These are phyloP conservation scores for Neosilurus mollespiculum DNA, from an alignment of 2,797 vertebrate species.

Conservation along the genomic window DNA sequence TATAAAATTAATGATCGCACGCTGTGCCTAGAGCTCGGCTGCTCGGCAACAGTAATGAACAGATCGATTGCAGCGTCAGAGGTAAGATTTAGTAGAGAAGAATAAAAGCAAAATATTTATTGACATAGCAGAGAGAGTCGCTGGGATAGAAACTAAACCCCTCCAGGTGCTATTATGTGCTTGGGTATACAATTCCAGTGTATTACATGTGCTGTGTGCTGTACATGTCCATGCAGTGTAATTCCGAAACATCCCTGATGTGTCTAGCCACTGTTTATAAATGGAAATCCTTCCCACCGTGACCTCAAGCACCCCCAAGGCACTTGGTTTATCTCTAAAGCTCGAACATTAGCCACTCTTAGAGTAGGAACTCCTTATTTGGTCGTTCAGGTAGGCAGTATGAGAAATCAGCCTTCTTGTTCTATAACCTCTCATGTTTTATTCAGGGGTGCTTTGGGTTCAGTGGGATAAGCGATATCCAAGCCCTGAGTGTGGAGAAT, in stretches of 20 bases:
- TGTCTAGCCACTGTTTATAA: neutral
- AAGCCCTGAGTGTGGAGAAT: constrained; percentile 60
- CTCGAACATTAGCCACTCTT: neutral
- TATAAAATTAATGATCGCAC: constrained; percentile 49
- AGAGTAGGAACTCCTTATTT: neutral
- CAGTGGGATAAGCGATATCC: constrained; percentile 66
- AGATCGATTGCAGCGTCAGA: constrained; percentile 32
- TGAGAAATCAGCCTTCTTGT: constrained; percentile 45
- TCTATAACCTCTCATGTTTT: constrained; percentile 71
- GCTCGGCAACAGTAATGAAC: constrained; percentile 40
- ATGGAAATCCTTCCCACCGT: constrained; percentile 1
- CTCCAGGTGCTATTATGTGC: constrained; percentile 27
- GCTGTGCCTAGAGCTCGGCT: constrained; percentile 25
- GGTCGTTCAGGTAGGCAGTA: constrained; percentile 22
- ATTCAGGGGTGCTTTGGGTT: constrained; percentile 70
- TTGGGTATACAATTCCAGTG: neutral
- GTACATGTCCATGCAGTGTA: neutral
- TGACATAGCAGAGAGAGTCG: constrained; percentile 4
- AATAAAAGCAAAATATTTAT: constrained; percentile 44
- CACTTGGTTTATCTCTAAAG: constrained; percentile 11
- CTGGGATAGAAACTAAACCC: constrained; percentile 25
- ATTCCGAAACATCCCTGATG: neutral
- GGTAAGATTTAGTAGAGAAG: constrained; percentile 15
- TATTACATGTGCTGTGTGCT: neutral
- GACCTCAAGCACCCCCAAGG: constrained; percentile 5